Conservation (phyloP, 2,797 vertebrate species). For the Hydrocynus forskahlii region DNA sequence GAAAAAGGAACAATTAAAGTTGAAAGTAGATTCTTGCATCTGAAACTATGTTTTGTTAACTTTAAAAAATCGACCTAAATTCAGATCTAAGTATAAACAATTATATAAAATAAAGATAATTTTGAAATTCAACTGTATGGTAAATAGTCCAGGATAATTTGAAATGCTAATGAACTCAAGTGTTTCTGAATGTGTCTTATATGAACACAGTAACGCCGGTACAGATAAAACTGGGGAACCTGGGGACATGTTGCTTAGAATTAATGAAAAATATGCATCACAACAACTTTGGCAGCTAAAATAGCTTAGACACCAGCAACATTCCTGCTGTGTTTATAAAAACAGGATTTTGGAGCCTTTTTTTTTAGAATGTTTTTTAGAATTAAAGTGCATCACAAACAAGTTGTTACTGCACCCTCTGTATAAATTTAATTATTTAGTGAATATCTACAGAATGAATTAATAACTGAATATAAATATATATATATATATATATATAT, state of each 20-base stretch:
- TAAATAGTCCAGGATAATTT: not conserved
- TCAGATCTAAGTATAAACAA: not conserved
- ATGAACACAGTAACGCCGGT: not conserved
- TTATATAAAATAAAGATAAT: not conserved
- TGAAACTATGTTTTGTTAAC: not conserved
- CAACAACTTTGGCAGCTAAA: not conserved
- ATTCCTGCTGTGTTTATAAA: not conserved
- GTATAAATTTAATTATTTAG: not conserved
- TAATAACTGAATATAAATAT: too few species aligned
- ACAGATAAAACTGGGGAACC: not conserved
- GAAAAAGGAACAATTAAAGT: not conserved
- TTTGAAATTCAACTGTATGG: not conserved
- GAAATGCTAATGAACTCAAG: not conserved
- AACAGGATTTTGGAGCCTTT: not conserved
- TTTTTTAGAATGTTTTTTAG: too few species aligned
- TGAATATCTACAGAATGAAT: not conserved
- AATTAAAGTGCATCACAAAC: conserved; percentile 2
- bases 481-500: too few species aligned
- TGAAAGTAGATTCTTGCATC: not conserved
- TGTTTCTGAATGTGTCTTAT: not conserved
- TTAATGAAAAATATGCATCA: not conserved
- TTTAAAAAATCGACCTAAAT: not conserved
- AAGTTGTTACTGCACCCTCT: not conserved
- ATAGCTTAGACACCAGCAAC: not conserved
- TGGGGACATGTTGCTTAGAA: not conserved